Evolutionary conservation across 2,113 vertebrate genomes (phyloP), one percentile per base, ranked within the genome.

Genomic region (Delphinapterus leucas): DNA sequence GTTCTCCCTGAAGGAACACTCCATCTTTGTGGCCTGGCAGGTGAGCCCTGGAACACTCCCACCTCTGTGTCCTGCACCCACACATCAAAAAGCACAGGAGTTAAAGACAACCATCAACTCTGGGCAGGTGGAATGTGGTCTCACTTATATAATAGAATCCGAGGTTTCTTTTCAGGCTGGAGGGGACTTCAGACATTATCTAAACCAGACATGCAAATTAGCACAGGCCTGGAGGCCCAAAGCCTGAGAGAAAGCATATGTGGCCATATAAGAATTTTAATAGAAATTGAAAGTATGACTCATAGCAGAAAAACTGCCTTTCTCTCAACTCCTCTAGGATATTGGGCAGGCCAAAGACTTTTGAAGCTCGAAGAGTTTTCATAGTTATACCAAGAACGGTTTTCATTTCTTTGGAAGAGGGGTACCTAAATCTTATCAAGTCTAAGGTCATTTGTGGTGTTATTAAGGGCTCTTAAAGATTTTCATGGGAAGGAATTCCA

Each of bases 161-260:
- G 71, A 97, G 83, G 76, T 87, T 94, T 82, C 84, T 74, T 97
- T 95, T 93, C 76, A 95, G 92, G 61, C 92, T 96, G 71, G 63
- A 96, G 92, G 76, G 67, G 82, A 90, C 90, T 68, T 91, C 87
- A 96, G 96, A 97, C 97, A 96, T 95, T 97, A 97, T 97, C 97
- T 97, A 97, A 98, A 93, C 95, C 97, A 98, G 97, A 97, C 97
- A 97, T 97, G 95, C 87, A 98, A 98, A 98, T 97, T 93, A 98
- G 92, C 93, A 92, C 47, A 82, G 74, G 92, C 92, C 87, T 68
- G 65, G 71, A 96, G 92, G 93, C 70, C 90, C 63, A 83, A 82
- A 74, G 88, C 77, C 91, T 65, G 80, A 93, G 76, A 97, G 96
- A 96, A 93, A 97, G 92, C 93, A 96, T 79, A 93, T 96, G 96